Evolutionary conservation across 2,113 vertebrate genomes (phyloP), one percentile per base, ranked within the genome.

Genomic region (Coracopsis vasa): DNA sequence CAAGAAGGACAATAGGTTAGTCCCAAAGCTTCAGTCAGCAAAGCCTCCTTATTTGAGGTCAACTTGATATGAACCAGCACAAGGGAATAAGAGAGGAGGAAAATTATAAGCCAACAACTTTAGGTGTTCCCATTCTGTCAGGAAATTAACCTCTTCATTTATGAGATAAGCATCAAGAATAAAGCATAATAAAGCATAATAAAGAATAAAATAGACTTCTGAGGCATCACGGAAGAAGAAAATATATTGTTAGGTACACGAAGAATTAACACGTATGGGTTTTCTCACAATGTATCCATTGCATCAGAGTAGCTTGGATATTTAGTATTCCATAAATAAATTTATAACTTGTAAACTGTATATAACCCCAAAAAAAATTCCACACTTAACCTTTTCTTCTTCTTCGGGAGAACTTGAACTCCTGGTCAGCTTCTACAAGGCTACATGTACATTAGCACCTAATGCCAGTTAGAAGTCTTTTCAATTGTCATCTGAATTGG

Each of bases 1-100:
- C 85, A 94, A 90, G 88, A 53, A 90, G 65, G 81, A 74, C 77
- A 91, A 71, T 42, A 87, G 18, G 53, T 85, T 65, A 90, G 62
- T 62, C 71, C 82, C 85, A 92, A 35, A 93, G 81, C 53, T 70
- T 90, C 84, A 61, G 65, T 10, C 31, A 3, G 51, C 66, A 81
- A 16, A 87, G 70, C 15, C 56, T 74, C 62, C n/a, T 79, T 65
- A 87, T 47, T 16, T 56, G 58, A 81, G 80, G 78, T 87, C 77
- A 89, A 35, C 62, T 73, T 53, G n/a, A 80, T 60, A 31, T 0
- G 7, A 48, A 81, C 3, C 21, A 81, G 35, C 65, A 71, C 21
- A 74, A 84, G 39, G 7, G 42, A 95, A 61, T 53, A 93, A 69
- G 16, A 61, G 60, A 75, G 50, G 4, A 66, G 21, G 8, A 87